Conservation (phyloP, 2,113 vertebrate genomes). For the Antechinus flavipes region DNA sequence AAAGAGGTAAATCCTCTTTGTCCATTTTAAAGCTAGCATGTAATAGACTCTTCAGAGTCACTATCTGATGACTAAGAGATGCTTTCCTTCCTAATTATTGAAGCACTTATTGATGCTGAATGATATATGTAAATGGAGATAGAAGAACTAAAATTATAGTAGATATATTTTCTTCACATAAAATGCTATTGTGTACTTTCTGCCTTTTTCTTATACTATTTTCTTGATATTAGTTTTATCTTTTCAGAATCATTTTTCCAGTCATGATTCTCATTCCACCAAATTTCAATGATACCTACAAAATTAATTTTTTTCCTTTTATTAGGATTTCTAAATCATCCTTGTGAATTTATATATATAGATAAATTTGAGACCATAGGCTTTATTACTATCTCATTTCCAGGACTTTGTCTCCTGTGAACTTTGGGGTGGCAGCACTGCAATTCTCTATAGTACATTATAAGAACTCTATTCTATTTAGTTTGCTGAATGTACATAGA, state of each 20-base stretch:
- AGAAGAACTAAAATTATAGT: background rate
- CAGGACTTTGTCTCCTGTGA: background rate
- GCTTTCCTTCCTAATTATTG: background rate
- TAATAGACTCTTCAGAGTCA: background rate
- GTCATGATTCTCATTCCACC: background rate
- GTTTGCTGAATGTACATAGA: background rate
- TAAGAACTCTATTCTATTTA: background rate
- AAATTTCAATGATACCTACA: background rate
- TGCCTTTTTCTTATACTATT: background rate
- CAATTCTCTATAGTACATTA: background rate
- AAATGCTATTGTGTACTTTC: background rate
- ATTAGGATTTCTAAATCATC: background rate
- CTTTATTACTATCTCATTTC: background rate
- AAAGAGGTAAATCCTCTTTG: slow-evolving; percentile 36
- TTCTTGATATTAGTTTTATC: background rate
- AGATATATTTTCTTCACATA: background rate
- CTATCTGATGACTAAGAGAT: slow-evolving; percentile 3
- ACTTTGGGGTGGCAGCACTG: background rate
- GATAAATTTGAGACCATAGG: background rate
- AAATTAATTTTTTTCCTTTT: background rate
- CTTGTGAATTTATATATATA: background rate
- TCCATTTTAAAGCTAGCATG: slow-evolving; percentile 14
- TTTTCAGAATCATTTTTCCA: background rate
- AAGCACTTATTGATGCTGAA: background rate
- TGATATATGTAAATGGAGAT: slow-evolving; percentile 16